Percentiles rank a stretch among this genome's conserved stretches.
phyloP scores from a whole-genome alignment of 2,113 vertebrate species.

The Edolisoma coerulescens region DNA sequence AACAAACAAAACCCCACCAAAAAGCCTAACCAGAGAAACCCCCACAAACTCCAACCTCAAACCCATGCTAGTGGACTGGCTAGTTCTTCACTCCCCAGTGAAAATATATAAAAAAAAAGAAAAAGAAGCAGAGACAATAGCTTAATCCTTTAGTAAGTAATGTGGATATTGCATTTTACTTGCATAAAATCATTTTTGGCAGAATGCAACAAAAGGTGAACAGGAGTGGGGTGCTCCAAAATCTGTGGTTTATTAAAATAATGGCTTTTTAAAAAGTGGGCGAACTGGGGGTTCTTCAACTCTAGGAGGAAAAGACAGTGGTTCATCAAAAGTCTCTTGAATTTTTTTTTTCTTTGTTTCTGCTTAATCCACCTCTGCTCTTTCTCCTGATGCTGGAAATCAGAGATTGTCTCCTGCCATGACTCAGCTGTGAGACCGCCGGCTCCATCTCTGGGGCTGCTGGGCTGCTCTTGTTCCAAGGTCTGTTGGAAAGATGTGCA shows the following conservation, averaged over 20 bases:
- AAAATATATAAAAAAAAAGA: not conserved
- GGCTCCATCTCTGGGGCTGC: fast-evolving
- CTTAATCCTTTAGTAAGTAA: not conserved
- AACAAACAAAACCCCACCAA: not conserved
- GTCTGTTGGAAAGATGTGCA: fast-evolving
- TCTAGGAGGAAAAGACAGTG: not conserved
- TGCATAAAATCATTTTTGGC: not conserved
- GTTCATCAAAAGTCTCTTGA: not conserved
- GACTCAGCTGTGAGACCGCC: not conserved
- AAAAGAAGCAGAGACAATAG: not conserved
- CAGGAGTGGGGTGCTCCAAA: not conserved
- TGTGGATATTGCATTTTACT: not conserved
- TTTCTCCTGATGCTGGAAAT: fast-evolving
- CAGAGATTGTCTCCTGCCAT: not conserved
- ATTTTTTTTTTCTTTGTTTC: not conserved
- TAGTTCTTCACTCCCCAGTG: not conserved
- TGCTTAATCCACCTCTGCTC: not conserved
- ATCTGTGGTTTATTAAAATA: not conserved
- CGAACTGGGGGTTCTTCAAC: fast-evolving
- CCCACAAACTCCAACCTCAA: not conserved
- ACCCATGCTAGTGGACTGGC: not conserved
- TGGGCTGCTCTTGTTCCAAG: not conserved
- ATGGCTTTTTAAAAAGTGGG: not conserved
- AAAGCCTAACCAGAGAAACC: not conserved
- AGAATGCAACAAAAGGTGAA: not conserved